Conservation (phyloP, 2,113 vertebrate genomes). For the Zosterops hypoxanthus region DNA sequence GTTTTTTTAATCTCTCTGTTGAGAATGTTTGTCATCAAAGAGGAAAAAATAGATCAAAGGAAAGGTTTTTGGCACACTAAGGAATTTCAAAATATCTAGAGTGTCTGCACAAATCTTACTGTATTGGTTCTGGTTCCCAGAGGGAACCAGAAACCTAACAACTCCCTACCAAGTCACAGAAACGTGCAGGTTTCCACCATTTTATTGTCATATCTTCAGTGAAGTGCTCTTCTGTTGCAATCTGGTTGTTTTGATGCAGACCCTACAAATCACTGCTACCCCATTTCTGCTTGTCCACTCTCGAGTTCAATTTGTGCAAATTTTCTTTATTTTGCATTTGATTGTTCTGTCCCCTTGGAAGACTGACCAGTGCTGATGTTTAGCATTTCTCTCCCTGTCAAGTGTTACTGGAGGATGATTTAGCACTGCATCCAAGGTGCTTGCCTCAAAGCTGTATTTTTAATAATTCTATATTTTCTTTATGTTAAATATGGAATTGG, state of each 20-base stretch:
- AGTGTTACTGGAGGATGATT: neutral
- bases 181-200: neutral
- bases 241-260: neutral
- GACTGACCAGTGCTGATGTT: neutral
- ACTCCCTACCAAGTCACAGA: neutral
- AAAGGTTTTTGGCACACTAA: neutral
- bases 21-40: neutral
- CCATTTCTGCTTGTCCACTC: neutral
- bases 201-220: neutral
- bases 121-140: neutral
- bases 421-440: neutral
- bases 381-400: neutral
- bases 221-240: neutral
- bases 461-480: slow-evolving; percentile 34
- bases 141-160: neutral
- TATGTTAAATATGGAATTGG: neutral
- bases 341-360: neutral
- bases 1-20: neutral
- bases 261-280: neutral
- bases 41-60: neutral
- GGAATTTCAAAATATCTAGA: neutral
- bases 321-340: neutral
- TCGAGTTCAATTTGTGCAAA: neutral
- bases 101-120: neutral
- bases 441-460: neutral